Evolutionary conservation across 2,888 invertebrate genomes (phyloP).

Genomic region (Danaus chrysippus): DNA sequence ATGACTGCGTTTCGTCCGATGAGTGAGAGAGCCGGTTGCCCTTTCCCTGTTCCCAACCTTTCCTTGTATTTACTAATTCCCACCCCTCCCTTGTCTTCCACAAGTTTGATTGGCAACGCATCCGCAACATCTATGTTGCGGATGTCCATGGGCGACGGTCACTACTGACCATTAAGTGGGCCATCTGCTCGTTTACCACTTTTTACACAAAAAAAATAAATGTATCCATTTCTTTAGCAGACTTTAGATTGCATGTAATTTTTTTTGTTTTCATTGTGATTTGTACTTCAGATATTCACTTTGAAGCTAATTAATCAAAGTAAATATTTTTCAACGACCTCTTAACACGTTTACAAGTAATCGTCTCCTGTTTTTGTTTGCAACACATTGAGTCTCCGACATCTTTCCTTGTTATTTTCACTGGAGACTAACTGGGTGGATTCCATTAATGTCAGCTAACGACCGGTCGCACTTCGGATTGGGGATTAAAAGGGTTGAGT

Average conservation of each 20-base stretch:
- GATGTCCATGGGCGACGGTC: too few relatives aligned
- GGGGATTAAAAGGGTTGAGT: conserved; percentile 78
- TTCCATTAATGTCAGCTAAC: conserved; percentile 78
- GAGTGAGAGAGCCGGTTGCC: too few relatives aligned
- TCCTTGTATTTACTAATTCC: too few relatives aligned
- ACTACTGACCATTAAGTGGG: too few relatives aligned
- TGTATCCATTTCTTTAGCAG: too few relatives aligned
- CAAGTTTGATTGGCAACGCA: too few relatives aligned
- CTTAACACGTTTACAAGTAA: conserved; percentile 23
- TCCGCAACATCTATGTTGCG: too few relatives aligned
- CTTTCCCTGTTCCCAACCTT: too few relatives aligned
- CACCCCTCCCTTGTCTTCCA: too few relatives aligned
- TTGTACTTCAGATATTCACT: conserved; percentile 13
- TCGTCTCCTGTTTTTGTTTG: conserved; percentile 40
- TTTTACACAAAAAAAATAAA: too few relatives aligned
- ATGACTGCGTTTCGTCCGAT: too few relatives aligned
- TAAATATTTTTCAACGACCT: conserved; percentile 27
- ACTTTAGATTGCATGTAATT: background rate
- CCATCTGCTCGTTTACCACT: too few relatives aligned
- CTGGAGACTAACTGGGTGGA: conserved; percentile 67
- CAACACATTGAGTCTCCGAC: conserved; percentile 56
- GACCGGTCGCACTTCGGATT: conserved; percentile 76
- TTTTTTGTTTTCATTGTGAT: background rate
- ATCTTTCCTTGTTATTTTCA: conserved; percentile 73
- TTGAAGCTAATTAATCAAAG: conserved; percentile 29